Percentiles rank a stretch among this genome's conserved stretches.
phyloP scores from a whole-genome alignment of 2,888 invertebrate genomes.

The Odontomyia ornata region DNA sequence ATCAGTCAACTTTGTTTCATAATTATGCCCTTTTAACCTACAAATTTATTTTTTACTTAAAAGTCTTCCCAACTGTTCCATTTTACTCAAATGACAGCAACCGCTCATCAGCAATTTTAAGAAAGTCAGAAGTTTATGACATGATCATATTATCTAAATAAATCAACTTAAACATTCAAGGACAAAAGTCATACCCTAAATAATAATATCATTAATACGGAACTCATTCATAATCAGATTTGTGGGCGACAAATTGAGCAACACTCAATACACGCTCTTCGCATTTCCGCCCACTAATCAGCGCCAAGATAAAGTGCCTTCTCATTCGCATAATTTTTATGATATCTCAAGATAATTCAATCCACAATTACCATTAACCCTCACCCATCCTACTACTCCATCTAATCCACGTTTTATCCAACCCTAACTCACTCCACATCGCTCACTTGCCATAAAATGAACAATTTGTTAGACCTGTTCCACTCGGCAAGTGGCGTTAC shows the following conservation, averaged over 20 bases:
- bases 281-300: constrained; percentile 42
- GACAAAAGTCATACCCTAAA: background rate
- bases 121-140: too few species aligned
- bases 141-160: background rate
- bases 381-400: constrained; percentile 10
- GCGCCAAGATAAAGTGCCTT: constrained; percentile 45
- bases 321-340: constrained; percentile 50
- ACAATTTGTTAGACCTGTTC: constrained; percentile 48
- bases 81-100: too few species aligned
- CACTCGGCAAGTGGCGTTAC: background rate
- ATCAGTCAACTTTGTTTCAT: too few species aligned
- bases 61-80: too few species aligned
- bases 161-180: background rate
- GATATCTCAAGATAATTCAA: constrained; percentile 49
- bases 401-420: constrained; percentile 18
- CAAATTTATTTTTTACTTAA: too few species aligned
- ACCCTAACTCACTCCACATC: background rate
- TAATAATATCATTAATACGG: constrained; percentile 14
- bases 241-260: constrained; percentile 40
- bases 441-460: constrained; percentile 36
- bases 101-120: too few species aligned
- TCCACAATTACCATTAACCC: constrained; percentile 42
- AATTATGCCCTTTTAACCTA: too few species aligned
- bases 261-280: constrained; percentile 30
- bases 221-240: constrained; percentile 38